A percentile compares a stretch with the other conserved stretches of the same genome.
Conservation (phyloP, 2,888 invertebrate genomes). For the Acrocyrtus sp. region DNA sequence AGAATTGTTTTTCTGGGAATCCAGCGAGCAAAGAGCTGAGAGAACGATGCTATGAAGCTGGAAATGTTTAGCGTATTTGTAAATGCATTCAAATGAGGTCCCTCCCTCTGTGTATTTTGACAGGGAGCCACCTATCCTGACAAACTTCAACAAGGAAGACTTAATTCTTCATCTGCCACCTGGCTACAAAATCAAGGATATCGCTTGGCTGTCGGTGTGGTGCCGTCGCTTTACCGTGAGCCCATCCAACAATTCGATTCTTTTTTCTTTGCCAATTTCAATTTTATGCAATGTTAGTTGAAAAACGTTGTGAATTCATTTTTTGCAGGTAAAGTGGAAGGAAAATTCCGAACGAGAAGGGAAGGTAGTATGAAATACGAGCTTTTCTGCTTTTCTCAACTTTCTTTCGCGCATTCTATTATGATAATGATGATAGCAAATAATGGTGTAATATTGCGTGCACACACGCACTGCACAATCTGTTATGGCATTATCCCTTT, state of each 20-base stretch:
- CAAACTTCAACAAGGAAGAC: conserved; percentile 80
- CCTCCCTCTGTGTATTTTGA: too few species aligned
- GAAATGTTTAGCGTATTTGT: too few species aligned
- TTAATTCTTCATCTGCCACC: conserved; percentile 84
- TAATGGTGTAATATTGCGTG: background rate
- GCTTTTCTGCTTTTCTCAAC: background rate
- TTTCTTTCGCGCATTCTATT: background rate
- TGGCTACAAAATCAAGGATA: conserved; percentile 85
- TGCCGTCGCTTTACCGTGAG: conserved; percentile 89
- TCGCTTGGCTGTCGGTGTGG: conserved; percentile 93
- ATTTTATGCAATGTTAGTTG: too few species aligned
- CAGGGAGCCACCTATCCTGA: conserved; percentile 84
- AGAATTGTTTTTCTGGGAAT: too few species aligned
- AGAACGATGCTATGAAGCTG: too few species aligned
- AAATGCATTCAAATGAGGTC: too few species aligned
- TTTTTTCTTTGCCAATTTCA: background rate
- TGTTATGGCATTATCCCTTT: background rate
- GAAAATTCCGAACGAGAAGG: conserved; percentile 88
- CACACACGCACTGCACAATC: too few species aligned
- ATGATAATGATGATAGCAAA: background rate
- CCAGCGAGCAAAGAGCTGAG: too few species aligned
- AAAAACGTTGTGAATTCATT: too few species aligned
- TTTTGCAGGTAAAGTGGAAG: conserved; percentile 82
- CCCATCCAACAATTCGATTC: too few species aligned
- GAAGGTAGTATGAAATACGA: conserved; percentile 71